These are phyloP conservation scores for Ochropleura plecta DNA, from an alignment of 2,888 invertebrate species.

Conservation along the genomic window DNA sequence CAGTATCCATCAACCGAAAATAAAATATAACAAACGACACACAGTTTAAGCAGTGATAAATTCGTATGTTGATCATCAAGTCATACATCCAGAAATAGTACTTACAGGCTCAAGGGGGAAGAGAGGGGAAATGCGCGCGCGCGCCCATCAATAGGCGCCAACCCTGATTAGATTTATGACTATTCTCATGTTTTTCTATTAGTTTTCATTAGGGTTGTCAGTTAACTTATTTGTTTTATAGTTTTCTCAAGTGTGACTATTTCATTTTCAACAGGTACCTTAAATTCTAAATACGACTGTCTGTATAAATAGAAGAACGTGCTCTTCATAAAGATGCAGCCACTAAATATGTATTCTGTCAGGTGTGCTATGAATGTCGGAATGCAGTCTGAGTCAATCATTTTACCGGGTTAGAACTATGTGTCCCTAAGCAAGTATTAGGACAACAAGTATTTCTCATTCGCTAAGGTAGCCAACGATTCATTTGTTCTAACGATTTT, in stretches of 20 bases:
- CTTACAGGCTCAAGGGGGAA: slow-evolving; percentile 10
- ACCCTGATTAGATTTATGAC: slow-evolving; percentile 80
- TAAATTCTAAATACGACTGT: slow-evolving; percentile 14
- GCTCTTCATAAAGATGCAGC: slow-evolving; percentile 40
- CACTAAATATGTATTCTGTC: slow-evolving; percentile 48
- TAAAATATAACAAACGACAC: slow-evolving; percentile 45
- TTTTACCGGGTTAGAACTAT: slow-evolving; percentile 31
- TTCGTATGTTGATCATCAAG: slow-evolving; percentile 47
- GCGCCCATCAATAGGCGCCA: slow-evolving; percentile 68
- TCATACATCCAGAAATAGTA: slow-evolving; percentile 55
- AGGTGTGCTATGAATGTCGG: slow-evolving; percentile 39
- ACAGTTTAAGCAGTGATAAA: slow-evolving; percentile 44
- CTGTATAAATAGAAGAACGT: slow-evolving; percentile 21
- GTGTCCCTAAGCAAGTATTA: neutral
- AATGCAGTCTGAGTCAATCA: slow-evolving; percentile 19
- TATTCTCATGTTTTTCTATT: slow-evolving; percentile 74
- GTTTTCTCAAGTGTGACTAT: neutral
- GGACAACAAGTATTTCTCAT: neutral
- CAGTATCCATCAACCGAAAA: slow-evolving; percentile 39
- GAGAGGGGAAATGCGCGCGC: slow-evolving; percentile 8
- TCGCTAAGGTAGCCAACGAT: too few species aligned
- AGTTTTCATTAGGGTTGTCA: slow-evolving; percentile 73
- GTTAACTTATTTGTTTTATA: slow-evolving; percentile 12
- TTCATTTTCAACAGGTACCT: neutral
- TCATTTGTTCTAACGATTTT: too few species aligned